Base-by-base conservation (phyloP, 2,888 invertebrate genomes). In the Pachymerium ferrugineum region DNA sequence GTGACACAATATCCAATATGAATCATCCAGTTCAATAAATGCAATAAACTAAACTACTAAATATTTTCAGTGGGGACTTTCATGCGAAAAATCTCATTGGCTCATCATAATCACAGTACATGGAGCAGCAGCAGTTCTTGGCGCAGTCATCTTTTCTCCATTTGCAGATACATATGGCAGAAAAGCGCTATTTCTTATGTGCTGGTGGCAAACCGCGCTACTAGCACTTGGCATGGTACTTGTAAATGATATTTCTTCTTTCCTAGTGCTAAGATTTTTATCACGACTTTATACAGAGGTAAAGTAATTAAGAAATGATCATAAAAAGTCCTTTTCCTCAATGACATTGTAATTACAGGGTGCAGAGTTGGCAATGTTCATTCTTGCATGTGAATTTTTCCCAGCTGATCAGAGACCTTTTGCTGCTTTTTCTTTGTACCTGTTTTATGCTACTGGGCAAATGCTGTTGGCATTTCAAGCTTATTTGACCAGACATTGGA, bases 201-300 rank as follows among this genome's bases (percentile, higher is more conserved):
- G 72, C 28, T 72, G 72, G 72, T 72, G 72, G 72, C 72, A 72
- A 31, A 72, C 72, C 4, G 72, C 72, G 8, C 29, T 72, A 5
- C 54, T 72, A 2, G 42, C 72, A 3, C 29, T 72, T n/a, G 72
- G 72, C n/a, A 72, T 72, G 72, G 19, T 72, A 14, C 47, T 72
- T 28, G 35, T 72, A 47, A 54, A 72, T 30, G 72, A 72, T 47
- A 54, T 72, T n/a, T 72, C 72, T 19, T 72, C 72, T 10, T 72
- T 54, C 29, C 47, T 42, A 47, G 72, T 72, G 12, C 54, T 72
- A 2, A 47, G 72, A 29, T 72, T 72, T 28, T 47, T 72, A 16
- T 72, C 72, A 4, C 3, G 72, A 6, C 72, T 72, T 3, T 72
- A 72, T 29, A 72, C 72, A 5, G 72, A 72, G 35, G 72, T 72